Conservation (phyloP, 2,888 invertebrate species). For the Galerucella calmariensis region DNA sequence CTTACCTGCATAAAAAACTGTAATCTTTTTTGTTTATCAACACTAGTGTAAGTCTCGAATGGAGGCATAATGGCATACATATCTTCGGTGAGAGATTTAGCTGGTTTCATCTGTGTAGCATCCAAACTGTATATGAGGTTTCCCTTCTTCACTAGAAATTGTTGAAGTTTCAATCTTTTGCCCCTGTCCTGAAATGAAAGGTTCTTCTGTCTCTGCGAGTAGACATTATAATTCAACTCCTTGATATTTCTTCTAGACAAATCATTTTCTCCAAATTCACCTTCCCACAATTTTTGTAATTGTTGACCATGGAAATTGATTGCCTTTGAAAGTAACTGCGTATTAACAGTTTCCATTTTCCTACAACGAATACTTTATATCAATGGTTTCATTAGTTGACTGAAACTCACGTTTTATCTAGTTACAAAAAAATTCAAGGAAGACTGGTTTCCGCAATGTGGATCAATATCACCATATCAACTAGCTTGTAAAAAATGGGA, state of each 20-base stretch:
- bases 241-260: conserved; percentile 72
- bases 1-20: conserved; percentile 86
- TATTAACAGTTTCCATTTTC: conserved; percentile 67
- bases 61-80: conserved; percentile 87
- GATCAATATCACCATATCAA: not conserved
- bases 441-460: not conserved
- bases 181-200: conserved; percentile 86
- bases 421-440: not conserved
- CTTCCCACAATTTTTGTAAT: conserved; percentile 88
- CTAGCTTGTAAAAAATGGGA: not conserved
- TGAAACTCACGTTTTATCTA: not conserved
- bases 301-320: conserved; percentile 89
- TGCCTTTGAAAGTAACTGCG: conserved; percentile 74
- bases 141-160: conserved; percentile 89
- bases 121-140: conserved; percentile 76
- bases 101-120: conserved; percentile 64
- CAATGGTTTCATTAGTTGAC: not conserved
- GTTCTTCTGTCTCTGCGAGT: conserved; percentile 82
- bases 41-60: conserved; percentile 84
- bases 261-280: conserved; percentile 83
- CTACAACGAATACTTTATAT: not conserved
- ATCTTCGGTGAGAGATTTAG: conserved; percentile 69
- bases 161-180: conserved; percentile 84
- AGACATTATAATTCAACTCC: conserved; percentile 77
- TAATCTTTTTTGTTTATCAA: conserved; percentile 80